Conservation (phyloP, 1,140 invertebrate species). For the Drosophila rufa region DNA sequence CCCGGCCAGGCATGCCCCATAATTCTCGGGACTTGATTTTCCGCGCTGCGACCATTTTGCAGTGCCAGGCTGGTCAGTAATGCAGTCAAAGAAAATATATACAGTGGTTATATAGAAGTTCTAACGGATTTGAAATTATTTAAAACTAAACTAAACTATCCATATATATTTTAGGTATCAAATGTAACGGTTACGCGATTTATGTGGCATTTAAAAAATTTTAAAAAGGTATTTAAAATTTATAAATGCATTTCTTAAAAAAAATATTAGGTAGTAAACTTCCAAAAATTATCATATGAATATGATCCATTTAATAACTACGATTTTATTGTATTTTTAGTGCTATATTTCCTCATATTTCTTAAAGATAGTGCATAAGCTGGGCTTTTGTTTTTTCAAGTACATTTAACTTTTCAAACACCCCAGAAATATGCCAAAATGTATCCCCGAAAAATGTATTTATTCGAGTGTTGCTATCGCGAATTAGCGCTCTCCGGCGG, state of each 20-base stretch:
- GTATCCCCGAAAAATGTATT: neutral
- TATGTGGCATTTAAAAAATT: too few species aligned
- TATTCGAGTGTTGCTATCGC: slow-evolving; percentile 23
- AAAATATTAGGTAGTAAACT: too few species aligned
- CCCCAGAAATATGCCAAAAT: slow-evolving; percentile 2
- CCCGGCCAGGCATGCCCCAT: slow-evolving; percentile 24
- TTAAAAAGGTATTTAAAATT: too few species aligned
- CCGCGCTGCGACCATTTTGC: slow-evolving; percentile 52
- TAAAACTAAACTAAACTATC: neutral
- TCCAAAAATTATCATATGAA: too few species aligned
- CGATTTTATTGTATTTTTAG: too few species aligned
- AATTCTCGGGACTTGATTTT: slow-evolving; percentile 70
- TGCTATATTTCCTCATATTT: neutral
- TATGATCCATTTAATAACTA: too few species aligned
- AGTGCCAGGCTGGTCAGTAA: slow-evolving; percentile 36
- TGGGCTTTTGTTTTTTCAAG: neutral
- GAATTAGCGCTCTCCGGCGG: slow-evolving; percentile 41
- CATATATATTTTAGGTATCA: too few species aligned
- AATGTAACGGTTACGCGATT: too few species aligned
- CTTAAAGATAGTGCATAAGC: neutral
- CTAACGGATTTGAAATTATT: neutral
- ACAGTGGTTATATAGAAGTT: neutral
- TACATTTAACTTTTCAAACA: neutral
- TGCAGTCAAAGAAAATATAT: slow-evolving; percentile 7
- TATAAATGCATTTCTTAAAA: too few species aligned